Conservation (phyloP, 2,797 vertebrate genomes). For the Choloepus didactylus region DNA sequence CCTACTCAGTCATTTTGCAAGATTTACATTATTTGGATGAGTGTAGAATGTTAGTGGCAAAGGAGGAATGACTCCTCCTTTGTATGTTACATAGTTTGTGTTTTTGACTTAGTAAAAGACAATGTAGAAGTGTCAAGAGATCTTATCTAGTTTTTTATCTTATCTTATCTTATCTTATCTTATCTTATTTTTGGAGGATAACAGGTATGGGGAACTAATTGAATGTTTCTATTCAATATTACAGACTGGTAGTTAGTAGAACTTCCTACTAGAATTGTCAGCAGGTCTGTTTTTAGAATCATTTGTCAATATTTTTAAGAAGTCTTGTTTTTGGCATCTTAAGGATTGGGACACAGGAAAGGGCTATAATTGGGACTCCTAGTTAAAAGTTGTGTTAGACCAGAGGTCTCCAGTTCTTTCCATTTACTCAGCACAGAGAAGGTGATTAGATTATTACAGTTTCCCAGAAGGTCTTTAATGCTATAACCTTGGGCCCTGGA, state of each 20-base stretch:
- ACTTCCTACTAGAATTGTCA: neutral
- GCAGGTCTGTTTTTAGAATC: neutral
- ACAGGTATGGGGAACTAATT: neutral
- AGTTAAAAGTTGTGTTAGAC: neutral
- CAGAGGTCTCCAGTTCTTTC: neutral
- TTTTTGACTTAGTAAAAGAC: slow-evolving; percentile 12
- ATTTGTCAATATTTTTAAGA: slow-evolving; percentile 2
- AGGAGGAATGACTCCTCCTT: neutral
- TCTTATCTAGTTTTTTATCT: neutral
- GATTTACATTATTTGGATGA: neutral
- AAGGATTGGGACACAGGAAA: neutral
- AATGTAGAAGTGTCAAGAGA: neutral
- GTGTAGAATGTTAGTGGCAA: neutral
- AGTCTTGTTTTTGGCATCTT: neutral
- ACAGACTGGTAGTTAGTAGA: neutral
- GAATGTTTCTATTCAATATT: neutral
- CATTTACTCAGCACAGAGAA: neutral
- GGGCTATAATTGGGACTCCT: neutral
- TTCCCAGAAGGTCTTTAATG: neutral
- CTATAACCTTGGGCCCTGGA: neutral
- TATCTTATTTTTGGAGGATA: neutral
- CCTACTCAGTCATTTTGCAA: neutral
- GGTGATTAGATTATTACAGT: neutral
- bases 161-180: too few species aligned
- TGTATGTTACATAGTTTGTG: neutral